Conservation (phyloP, 1,140 invertebrate species). For the Oreohelix idahoensis region DNA sequence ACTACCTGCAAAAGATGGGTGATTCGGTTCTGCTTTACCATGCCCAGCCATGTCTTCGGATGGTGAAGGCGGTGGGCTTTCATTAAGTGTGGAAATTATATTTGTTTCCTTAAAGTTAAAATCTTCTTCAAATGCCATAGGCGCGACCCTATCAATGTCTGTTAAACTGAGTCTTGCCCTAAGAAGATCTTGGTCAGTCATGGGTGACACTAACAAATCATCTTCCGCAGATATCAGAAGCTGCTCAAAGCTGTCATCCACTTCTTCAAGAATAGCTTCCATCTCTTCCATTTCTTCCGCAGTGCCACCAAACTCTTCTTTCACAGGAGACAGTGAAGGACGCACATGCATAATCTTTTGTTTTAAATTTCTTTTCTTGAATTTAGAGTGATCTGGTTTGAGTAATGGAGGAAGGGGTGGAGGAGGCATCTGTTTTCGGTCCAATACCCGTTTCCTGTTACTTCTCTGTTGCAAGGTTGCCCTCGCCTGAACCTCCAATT, state of each 20-base stretch:
- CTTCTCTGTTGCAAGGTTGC: background rate
- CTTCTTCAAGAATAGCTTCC: slow-evolving; percentile 10
- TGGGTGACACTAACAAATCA: slow-evolving; percentile 7
- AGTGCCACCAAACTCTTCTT: slow-evolving; percentile 32
- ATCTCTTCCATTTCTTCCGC: slow-evolving; percentile 33
- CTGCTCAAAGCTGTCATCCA: slow-evolving; percentile 35
- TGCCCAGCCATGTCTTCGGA: background rate
- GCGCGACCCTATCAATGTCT: slow-evolving; percentile 1
- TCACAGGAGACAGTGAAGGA: slow-evolving; percentile 39
- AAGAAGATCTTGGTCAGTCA: background rate
- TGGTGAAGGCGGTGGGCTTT: background rate
- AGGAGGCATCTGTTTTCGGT: background rate
- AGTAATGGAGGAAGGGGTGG: background rate
- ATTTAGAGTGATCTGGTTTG: background rate
- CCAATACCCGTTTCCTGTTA: background rate
- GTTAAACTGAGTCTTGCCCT: background rate
- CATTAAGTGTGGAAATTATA: background rate
- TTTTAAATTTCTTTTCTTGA: background rate
- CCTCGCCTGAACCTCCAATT: background rate
- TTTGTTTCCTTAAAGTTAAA: background rate
- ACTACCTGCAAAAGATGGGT: background rate
- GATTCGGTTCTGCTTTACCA: background rate
- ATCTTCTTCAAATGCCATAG: slow-evolving; percentile 25
- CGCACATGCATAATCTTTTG: background rate
- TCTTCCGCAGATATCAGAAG: slow-evolving; percentile 22